phyloP scores from a whole-genome alignment of 2,113 vertebrate species.

The Elaphurus davidianus region DNA sequence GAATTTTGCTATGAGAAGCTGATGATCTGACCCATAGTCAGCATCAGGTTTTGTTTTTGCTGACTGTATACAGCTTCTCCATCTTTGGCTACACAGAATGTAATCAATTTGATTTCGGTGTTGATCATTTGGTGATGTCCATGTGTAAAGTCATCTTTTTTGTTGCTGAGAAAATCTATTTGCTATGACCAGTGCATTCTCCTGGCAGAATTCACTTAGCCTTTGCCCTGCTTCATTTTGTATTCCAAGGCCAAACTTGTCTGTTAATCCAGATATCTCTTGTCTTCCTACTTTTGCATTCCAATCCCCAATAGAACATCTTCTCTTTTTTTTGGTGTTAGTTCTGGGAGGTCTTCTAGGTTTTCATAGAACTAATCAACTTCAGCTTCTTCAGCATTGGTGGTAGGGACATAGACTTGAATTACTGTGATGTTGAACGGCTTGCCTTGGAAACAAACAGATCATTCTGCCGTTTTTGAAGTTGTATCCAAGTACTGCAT shows the following conservation, averaged over 20 bases:
- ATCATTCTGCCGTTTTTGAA: not conserved
- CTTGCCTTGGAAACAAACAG: not conserved
- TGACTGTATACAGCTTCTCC: not conserved
- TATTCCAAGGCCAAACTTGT: not conserved
- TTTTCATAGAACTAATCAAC: not conserved
- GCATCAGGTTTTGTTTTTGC: not conserved
- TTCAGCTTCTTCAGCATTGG: accelerated
- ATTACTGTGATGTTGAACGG: not conserved
- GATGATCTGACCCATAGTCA: not conserved
- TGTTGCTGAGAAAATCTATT: not conserved
- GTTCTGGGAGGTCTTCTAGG: not conserved
- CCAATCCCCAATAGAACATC: not conserved
- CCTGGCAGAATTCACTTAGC: not conserved
- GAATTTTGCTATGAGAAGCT: not conserved
- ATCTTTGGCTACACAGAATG: not conserved
- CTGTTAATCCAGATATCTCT: not conserved
- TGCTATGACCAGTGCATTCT: not conserved
- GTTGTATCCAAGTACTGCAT: not conserved
- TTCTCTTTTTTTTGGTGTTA: not conserved
- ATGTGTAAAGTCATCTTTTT: not conserved
- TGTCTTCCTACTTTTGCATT: not conserved
- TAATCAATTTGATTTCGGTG: not conserved
- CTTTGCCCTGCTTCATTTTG: not conserved
- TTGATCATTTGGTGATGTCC: not conserved
- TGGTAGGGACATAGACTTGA: not conserved